phyloP scores from a whole-genome alignment of 2,797 vertebrate genomes.

The Danionella dracula region DNA sequence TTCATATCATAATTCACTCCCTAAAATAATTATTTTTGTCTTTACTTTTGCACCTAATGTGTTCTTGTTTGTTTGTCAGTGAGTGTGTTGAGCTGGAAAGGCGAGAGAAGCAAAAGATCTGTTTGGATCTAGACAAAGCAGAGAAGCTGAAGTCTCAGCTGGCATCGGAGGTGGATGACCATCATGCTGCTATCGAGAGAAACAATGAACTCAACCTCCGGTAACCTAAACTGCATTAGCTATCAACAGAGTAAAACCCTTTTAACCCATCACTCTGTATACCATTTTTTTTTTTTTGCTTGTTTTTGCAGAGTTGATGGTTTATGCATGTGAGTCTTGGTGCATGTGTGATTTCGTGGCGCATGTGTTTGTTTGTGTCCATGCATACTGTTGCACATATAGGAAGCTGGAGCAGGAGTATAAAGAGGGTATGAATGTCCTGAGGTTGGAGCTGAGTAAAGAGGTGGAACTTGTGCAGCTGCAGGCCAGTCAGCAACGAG shows the following conservation, averaged over 20 bases:
- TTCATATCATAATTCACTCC: no score
- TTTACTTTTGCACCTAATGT: not conserved
- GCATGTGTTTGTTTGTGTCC: not conserved
- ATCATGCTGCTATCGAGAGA: slow-evolving; percentile 86
- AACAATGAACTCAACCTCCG: slow-evolving; percentile 80
- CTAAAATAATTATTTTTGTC: no score
- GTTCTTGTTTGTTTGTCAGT: slow-evolving; percentile 54
- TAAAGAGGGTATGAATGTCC: slow-evolving; percentile 72
- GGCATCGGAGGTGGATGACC: slow-evolving; percentile 89
- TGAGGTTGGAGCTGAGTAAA: slow-evolving; percentile 74
- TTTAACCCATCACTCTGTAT: no score
- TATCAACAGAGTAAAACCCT: not conserved
- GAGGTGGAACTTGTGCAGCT: slow-evolving; percentile 88
- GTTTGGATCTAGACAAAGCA: slow-evolving; percentile 82
- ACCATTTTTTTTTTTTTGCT: no score
- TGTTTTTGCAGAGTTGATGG: not conserved
- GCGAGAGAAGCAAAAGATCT: slow-evolving; percentile 88
- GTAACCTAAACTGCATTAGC: slow-evolving; percentile 53
- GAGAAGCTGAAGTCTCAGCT: slow-evolving; percentile 87
- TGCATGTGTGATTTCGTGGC: not conserved
- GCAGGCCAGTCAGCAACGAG: slow-evolving; percentile 77
- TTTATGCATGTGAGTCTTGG: not conserved
- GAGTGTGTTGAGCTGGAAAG: slow-evolving; percentile 80
- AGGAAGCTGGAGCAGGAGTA: slow-evolving; percentile 93
- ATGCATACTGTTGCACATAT: not conserved